Conservation (phyloP, 2,113 vertebrate species). For the Pterocles gutturalis region DNA sequence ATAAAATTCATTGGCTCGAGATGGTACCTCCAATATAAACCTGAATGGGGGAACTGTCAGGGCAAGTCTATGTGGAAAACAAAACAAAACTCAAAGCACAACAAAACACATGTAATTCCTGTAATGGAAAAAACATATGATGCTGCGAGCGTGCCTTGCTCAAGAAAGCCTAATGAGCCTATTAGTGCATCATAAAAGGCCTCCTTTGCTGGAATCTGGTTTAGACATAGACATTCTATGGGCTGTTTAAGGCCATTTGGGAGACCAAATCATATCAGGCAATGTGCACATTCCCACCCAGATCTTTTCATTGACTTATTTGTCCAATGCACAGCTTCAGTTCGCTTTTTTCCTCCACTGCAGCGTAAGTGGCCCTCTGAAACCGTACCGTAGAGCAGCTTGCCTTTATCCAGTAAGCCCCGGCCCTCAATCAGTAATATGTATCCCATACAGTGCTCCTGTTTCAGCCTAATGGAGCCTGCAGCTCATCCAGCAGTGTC, state of each 20-base stretch:
- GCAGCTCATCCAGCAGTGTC: background rate
- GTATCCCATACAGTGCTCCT: background rate
- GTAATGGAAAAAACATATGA: slow-evolving; percentile 64
- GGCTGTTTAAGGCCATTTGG: slow-evolving; percentile 53
- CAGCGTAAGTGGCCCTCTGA: background rate
- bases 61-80: slow-evolving; percentile 73
- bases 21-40: slow-evolving; percentile 75
- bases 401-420: background rate
- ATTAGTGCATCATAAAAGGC: slow-evolving; percentile 41
- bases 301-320: background rate
- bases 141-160: slow-evolving; percentile 1
- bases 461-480: background rate
- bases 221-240: slow-evolving; percentile 34
- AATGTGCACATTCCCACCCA: background rate
- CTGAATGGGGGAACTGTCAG: slow-evolving; percentile 74
- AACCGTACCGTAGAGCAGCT: background rate
- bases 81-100: slow-evolving; percentile 73
- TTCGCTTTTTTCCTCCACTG: background rate
- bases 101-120: slow-evolving; percentile 60
- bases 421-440: background rate
- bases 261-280: slow-evolving; percentile 38
- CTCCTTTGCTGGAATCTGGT: slow-evolving; percentile 50
- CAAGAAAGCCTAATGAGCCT: slow-evolving; percentile 30
- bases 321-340: background rate
- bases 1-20: slow-evolving; percentile 77